Base-by-base conservation (phyloP, 2,113 vertebrate genomes). In the Catharus minimus region DNA sequence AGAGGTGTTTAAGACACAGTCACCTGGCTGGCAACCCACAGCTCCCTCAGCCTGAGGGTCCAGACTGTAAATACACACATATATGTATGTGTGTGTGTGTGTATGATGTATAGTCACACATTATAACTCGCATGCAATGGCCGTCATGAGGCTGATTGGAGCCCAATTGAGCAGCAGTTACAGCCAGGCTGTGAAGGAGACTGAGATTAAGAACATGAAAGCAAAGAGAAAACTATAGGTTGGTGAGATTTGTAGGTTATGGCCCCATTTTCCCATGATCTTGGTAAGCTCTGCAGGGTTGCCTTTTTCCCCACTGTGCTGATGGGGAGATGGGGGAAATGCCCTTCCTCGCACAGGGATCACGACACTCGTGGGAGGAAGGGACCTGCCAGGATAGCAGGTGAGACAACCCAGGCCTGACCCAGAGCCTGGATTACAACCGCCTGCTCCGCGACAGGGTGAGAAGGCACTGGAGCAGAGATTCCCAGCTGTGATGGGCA, bases 401-500 rank as follows among this genome's bases (percentile, higher is more conserved):
- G 61, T 55, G 73, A 92, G 74, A 90, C 84, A 96, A 89, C 28
- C 61, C 84, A 93, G 78, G 77, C 69, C 91, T 92, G 93, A 94
- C 86, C 87, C 77, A 93, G 50, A 82, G 93, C 78, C 94, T 82
- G 87, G 84, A 94, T 94, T 91, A 87, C 66, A 92, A 46, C 71
- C 0, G 33, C 84, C 50, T 68, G 86, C 69, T 84, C 86, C 0
- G 1, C 1, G 4, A 90, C 92, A 23, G 11, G 80, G 89, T 15
- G 1, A 95, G 86, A 92, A 96, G 91, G 94, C 95, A 88, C 90
- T 81, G 75, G 83, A 92, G 82, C 94, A 95, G 65, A 92, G 93
- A 95, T 92, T 95, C 86, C 90, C 93, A 94, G 92, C 93, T 92
- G 89, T 61, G 84, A 94, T 1, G 7, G 94, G 95, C 89, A 72